These are phyloP conservation scores for Polypterus bichir DNA, from an alignment of 2,113 vertebrate genomes.

Conservation along the genomic window DNA sequence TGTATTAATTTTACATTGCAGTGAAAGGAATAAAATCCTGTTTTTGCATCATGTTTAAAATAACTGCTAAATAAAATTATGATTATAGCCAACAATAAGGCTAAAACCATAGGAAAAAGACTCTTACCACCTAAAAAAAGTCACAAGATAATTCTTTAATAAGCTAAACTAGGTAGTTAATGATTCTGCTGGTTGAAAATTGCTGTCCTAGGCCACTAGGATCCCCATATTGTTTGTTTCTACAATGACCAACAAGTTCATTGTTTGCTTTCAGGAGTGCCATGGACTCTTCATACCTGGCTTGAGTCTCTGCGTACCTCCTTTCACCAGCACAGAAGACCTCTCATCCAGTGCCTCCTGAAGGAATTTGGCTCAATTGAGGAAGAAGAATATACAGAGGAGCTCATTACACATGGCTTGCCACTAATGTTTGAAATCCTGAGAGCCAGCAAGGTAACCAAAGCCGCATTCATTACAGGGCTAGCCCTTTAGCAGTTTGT, in stretches of 20 bases:
- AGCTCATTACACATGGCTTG: constrained; percentile 80
- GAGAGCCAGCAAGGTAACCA: constrained; percentile 83
- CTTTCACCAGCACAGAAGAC: constrained; percentile 82
- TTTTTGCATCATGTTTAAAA: too few relatives aligned
- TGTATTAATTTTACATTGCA: too few relatives aligned
- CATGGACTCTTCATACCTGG: constrained; percentile 91
- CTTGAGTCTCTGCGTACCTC: constrained; percentile 81
- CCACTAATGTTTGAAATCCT: constrained; percentile 93
- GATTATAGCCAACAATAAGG: too few relatives aligned
- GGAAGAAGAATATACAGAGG: constrained; percentile 87
- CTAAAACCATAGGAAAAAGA: too few relatives aligned
- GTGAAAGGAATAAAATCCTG: too few relatives aligned
- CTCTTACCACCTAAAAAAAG: too few relatives aligned
- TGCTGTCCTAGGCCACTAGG: too few relatives aligned
- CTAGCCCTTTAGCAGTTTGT: constrained; percentile 13
- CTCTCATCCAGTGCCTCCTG: constrained; percentile 82
- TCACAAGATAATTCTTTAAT: too few relatives aligned
- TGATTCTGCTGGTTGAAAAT: too few relatives aligned
- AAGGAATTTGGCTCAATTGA: constrained; percentile 94
- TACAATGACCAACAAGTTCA: neutral
- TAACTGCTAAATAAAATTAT: too few relatives aligned
- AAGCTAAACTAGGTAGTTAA: too few relatives aligned
- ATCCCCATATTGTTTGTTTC: too few relatives aligned
- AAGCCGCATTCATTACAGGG: neutral
- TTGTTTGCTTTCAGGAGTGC: constrained; percentile 56